Base-by-base conservation (phyloP, 2,888 invertebrate species). In the Tachystola acroxantha region DNA sequence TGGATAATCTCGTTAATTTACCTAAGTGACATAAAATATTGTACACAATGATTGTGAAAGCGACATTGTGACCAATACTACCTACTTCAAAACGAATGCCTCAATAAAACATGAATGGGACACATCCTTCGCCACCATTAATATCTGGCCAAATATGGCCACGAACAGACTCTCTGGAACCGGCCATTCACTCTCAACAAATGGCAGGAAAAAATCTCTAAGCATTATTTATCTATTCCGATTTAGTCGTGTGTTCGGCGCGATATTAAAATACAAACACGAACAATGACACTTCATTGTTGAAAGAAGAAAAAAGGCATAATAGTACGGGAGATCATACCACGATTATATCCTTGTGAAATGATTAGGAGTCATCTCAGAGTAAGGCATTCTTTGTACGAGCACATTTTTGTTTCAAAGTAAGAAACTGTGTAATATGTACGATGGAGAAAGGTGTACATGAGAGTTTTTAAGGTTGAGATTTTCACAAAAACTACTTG, bases 191-290 rank as follows among this genome's bases (percentile, higher is more conserved):
- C 53, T 51, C 53, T 50, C 55, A 31, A 75, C 64, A 72, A 75
- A 73, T n/a, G 56, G 56, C 51, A 51, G 55, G 64, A 72, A 70
- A 75, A 76, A 76, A 64, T 56, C 34, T 32, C 52, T 59, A 46
- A 60, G 57, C 65, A 68, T 81, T 80, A 81, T 82, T 82, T 81
- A 81, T 82, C 75, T 75, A 72, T 66, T 64, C 67, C 64, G 61
- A 73, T 74, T 71, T 64, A 65, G 70, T 74, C 79, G 71, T 76
- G 68, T 74, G 71, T 76, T 68, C 66, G 59, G 61, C 56, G 49
- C 52, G 60, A 71, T 78, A 81, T 85, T 82, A 82, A 80, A 84
- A 81, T 82, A 82, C 79, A 79, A 80, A 82, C 67, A 68, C 65
- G 65, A 66, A 84, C 80, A 84, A 79, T 76, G 70, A 71, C 65